Evolutionary conservation across 2,797 vertebrate genomes (phyloP).

Genomic region (Ispidina picta): DNA sequence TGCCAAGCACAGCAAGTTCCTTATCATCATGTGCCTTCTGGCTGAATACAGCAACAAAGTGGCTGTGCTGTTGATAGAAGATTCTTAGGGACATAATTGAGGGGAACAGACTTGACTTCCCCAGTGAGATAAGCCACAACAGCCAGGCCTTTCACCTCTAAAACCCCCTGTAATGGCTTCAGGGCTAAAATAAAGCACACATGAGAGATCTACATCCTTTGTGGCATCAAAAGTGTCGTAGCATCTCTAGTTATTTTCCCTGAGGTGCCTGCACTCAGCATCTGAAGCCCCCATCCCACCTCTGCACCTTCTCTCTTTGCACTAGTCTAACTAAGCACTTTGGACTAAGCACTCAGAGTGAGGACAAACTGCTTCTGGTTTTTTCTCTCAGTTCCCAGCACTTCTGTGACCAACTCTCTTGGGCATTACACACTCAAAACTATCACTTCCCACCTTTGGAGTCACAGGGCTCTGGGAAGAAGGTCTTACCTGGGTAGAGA

Average conservation of each 20-base stretch:
- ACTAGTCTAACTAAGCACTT: not conserved
- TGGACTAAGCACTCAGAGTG: not conserved
- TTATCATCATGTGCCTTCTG: not conserved
- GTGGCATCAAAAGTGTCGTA: not conserved
- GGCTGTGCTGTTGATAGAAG: no score
- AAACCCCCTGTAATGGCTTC: not conserved
- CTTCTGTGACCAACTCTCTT: not conserved
- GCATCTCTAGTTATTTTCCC: not conserved
- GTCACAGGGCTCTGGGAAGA: not conserved
- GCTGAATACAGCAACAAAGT: not conserved
- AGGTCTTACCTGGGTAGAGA: slow-evolving; percentile 78
- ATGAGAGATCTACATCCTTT: not conserved
- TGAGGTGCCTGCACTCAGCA: not conserved
- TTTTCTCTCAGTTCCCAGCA: not conserved
- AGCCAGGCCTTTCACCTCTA: not conserved
- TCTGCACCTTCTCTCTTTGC: not conserved
- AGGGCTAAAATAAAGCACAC: not conserved
- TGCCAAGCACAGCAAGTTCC: not conserved
- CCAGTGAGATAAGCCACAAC: not conserved
- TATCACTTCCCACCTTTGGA: not conserved
- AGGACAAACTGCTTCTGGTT: not conserved
- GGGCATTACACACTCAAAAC: no score
- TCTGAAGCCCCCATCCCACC: not conserved
- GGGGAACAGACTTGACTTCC: not conserved
- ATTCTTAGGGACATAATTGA: not conserved